Conservation (phyloP, 2,113 vertebrate genomes). For the Scortum barcoo region DNA sequence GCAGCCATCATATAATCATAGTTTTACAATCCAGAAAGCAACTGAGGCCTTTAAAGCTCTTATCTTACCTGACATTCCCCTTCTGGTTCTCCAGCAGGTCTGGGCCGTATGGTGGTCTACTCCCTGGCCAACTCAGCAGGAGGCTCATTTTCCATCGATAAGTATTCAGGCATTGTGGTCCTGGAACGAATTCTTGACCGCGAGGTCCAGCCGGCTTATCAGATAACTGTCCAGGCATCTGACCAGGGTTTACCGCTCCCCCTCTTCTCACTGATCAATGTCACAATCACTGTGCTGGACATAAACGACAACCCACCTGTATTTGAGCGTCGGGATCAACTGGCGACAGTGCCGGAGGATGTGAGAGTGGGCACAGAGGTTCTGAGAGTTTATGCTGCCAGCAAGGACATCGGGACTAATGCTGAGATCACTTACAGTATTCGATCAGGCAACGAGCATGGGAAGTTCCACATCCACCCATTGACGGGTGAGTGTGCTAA, state of each 20-base stretch:
- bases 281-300: conserved; percentile 94
- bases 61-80: conserved; percentile 5
- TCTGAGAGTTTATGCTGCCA: conserved; percentile 92
- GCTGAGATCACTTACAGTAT: conserved; percentile 96
- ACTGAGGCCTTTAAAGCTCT: background rate
- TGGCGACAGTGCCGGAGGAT: conserved; percentile 92
- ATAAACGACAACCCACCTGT: conserved; percentile 98
- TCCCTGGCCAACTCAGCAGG: conserved; percentile 89
- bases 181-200: conserved; percentile 93
- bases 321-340: conserved; percentile 94
- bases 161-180: conserved; percentile 89
- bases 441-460: conserved; percentile 94
- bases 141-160: conserved; percentile 93
- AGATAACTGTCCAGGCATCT: conserved; percentile 89
- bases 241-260: conserved; percentile 88
- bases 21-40: background rate
- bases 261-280: conserved; percentile 88
- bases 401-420: conserved; percentile 97
- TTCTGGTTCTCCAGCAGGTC: conserved; percentile 80
- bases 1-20: background rate
- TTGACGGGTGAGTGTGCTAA: conserved; percentile 86
- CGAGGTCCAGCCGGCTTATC: conserved; percentile 91
- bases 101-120: conserved; percentile 91
- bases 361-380: conserved; percentile 89
- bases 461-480: conserved; percentile 92